Evolutionary conservation across 2,888 invertebrate genomes (phyloP), one percentile per base, ranked within the genome.

Genomic region (Volucella inanis): DNA sequence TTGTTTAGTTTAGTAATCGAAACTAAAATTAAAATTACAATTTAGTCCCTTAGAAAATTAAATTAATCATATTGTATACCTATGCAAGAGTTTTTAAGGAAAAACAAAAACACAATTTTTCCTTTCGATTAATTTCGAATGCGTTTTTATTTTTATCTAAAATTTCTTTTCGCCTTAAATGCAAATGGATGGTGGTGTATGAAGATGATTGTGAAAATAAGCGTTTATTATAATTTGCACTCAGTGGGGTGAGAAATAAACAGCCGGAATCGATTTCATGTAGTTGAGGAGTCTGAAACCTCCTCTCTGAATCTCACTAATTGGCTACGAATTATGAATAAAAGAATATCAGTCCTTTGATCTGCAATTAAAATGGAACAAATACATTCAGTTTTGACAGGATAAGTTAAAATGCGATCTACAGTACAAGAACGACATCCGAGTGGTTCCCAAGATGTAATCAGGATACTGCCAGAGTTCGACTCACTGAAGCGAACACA

Each of bases 1-100:
- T 18, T 12, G 49, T 59, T 52, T 31, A 10, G 11, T 80, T 67
- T 67, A 72, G 54, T 41, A 50, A 22, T 12, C 39, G 50, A 22
- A 61, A 49, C n/a, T 49, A 47, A 49, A 74, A 55, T 70, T 31
- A 18, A 54, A 54, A 50, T 50, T 41, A 70, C 62, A 50, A 70
- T 74, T 71, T 75, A 65, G 47, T 74, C 43, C 49, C 31, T 49
- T 71, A 77, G 22, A 45, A 57, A 50, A 59, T 64, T 4, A 31
- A 38, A 59, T 50, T 8, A 64, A 57, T 14, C 15, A 9, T n/a
- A n/a, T n/a, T 31, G 31, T 62, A 12, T 31, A n/a, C n/a, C n/a
- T n/a, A 55, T 55, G 68, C 52, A 41, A 54, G 54, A 65, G 11
- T 52, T 41, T 15, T 45, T 11, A 47, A 38, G 14, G 43, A 43